Evolutionary conservation across 2,797 vertebrate species (phyloP), one percentile per base, ranked within the genome.

Genomic region (Amniataba percoides): DNA sequence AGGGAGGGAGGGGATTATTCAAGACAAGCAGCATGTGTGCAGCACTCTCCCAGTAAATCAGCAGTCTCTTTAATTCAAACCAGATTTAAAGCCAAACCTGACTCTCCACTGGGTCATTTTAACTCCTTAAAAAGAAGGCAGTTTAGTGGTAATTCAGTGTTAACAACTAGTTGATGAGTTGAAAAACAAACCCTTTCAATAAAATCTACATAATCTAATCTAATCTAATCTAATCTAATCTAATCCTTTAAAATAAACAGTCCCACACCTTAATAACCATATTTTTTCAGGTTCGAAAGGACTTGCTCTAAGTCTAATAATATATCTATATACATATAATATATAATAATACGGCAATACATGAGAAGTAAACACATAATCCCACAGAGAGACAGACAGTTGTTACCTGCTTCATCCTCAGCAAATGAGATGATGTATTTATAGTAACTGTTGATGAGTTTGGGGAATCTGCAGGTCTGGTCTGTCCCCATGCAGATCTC

Each of bases 401-500:
- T 56, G 61, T 85, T 94, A 94, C 95, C 94, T 90, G 94, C 93
- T 88, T 97, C 96, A 67, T 96, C 91, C 87, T 95, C 95, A 64
- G 90, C 94, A 78, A 96, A 95, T 21, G 94, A 95, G 83, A 96
- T 96, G 79, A 95, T 96, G 48, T 96, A 95, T 86, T 93, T 95
- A 78, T 93, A 95, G 67, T 95, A 95, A 88, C 90, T 94, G 88
- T 95, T 96, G 78, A 96, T 96, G 79, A 96, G 95, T 74, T 78
- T 95, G 12, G 94, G 93, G 65, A 94, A 95, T 60, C 77, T 90
- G 75, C 94, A 95, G 11, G 90, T 94, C 70, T 94, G 93, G 70
- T 92, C 93, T 75, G 79, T 90, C 64, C 93, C 96, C 96, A 96
- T 96, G 66, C 96, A 97, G 71, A 97, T 86, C 89, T 97, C 96